These are phyloP conservation scores for Arctopsyche grandis DNA, from an alignment of 1,140 invertebrate species.

Conservation along the genomic window DNA sequence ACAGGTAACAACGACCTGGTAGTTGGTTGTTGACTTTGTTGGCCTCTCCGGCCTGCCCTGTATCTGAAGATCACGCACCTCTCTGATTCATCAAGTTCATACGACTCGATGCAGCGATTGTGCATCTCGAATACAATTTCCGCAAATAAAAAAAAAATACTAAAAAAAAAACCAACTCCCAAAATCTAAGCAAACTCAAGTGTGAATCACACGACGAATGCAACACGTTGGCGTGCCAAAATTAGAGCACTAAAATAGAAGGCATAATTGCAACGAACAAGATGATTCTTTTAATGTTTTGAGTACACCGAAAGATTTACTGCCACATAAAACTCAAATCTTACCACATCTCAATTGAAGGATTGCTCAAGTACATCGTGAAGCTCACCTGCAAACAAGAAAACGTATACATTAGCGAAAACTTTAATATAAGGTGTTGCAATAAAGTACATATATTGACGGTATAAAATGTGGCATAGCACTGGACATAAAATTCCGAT, in stretches of 20 bases:
- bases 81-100: slow-evolving; percentile 3
- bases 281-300: slow-evolving; percentile 2
- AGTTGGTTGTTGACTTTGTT: slow-evolving; percentile 17
- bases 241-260: not conserved
- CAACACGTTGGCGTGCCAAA: slow-evolving; percentile 4
- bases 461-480: not conserved
- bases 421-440: no score
- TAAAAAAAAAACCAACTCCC: no score
- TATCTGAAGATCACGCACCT: not conserved
- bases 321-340: no score
- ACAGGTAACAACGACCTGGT: slow-evolving; percentile 35
- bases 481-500: not conserved
- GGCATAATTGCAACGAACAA: not conserved
- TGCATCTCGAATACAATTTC: not conserved
- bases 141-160: not conserved
- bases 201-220: not conserved
- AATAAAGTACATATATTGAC: not conserved
- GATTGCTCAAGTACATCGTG: no score
- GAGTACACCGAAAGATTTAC: no score
- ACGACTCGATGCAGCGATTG: not conserved
- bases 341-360: no score
- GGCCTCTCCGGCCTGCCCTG: not conserved
- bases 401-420: not conserved
- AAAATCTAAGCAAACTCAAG: no score
- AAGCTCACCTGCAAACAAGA: slow-evolving; percentile 9